Base-by-base conservation (phyloP, 1,140 invertebrate genomes). In the Theocolax elegans region DNA sequence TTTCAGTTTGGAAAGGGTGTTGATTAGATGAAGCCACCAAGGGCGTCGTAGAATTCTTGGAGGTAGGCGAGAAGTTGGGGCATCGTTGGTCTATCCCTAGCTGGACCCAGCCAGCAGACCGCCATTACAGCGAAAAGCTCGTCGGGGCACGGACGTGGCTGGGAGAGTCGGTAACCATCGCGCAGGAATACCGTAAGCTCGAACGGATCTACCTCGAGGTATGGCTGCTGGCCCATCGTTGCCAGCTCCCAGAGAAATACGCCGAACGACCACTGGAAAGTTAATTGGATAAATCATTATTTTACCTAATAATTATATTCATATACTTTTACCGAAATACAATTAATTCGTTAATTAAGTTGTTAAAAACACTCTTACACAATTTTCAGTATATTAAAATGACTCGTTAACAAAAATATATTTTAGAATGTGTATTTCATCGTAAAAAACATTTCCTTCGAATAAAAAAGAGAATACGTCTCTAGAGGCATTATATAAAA, bases 221-320 rank as follows among this genome's bases (percentile, higher is more conserved):
- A 94, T 0, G 96, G 96, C 75, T 95, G 90, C 71, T 95, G 92
- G 21, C 92, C 95, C 67, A 97, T 86, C 0, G 95, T 97, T 71
- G 95, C 92, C 78, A 98, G 82, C 84, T 99, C 97, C 97, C 97
- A 99, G 54, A 98, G 86, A 35, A 96, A 89, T 31, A 98, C 94
- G 21, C 96, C 97, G 87, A 97, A 93, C 9, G 95, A 91, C 96
- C 96, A 98, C 94, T 96, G 83, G 31, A 35, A 35, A 35, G 10
- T 6, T 4, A n/a, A n/a, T n/a, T n/a, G n/a, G n/a, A n/a, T n/a
- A n/a, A n/a, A n/a, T n/a, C n/a, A n/a, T n/a, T n/a, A n/a, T n/a
- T n/a, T n/a, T n/a, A n/a, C n/a, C n/a, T n/a, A n/a, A n/a, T n/a
- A n/a, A n/a, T n/a, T n/a, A n/a, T n/a, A n/a, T n/a, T n/a, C n/a